Base-by-base conservation (phyloP, 2,888 invertebrate species). In the Clitarchus hookeri region DNA sequence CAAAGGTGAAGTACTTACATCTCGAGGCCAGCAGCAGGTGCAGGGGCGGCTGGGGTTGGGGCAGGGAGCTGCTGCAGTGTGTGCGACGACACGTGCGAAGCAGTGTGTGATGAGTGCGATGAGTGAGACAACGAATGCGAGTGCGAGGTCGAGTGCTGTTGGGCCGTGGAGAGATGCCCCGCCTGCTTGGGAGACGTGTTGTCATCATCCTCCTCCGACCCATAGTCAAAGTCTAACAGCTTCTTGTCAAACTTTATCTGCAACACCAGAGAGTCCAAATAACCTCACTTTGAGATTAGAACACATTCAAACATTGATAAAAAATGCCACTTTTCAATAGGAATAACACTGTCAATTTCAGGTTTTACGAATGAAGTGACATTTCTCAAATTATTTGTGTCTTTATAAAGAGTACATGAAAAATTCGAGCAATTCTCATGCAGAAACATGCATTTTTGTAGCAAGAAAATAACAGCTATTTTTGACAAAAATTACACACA, bases 181-280 rank as follows among this genome's bases (percentile, higher is more conserved):
- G 90, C 88, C 83, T 84, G 88, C 86, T 88, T 89, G 85, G 87
- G 87, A 86, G 89, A 90, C 84, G 89, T 88, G 85, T 91, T 92
- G 87, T 93, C 94, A 78, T 96, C 95, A n/a, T 97, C 97, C 86
- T 97, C 97, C 88, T 98, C 98, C 89, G 97, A 97, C 86, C 96
- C 97, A 91, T 98, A 98, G 91, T 98, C 98, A 91, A 97, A 98
- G 91, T 98, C 96, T 87, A 98, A 92, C 25, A 98, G 92, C 90
- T 97, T 97, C 90, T 97, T 94, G 91, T 96, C 96, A 91, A 97
- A 97, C 90, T 96, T 96, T 8, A 95, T 94, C 86, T 90, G 85
- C 12, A 85, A 87, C 65, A 87, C 84, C 83, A 86, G 83, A 6
- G 53, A 11, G 16, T 48, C 48, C 48, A 48, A 48, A 2, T 48